Evolutionary conservation across 2,888 invertebrate genomes (phyloP).

Genomic region (Pyrochroa serraticornis): DNA sequence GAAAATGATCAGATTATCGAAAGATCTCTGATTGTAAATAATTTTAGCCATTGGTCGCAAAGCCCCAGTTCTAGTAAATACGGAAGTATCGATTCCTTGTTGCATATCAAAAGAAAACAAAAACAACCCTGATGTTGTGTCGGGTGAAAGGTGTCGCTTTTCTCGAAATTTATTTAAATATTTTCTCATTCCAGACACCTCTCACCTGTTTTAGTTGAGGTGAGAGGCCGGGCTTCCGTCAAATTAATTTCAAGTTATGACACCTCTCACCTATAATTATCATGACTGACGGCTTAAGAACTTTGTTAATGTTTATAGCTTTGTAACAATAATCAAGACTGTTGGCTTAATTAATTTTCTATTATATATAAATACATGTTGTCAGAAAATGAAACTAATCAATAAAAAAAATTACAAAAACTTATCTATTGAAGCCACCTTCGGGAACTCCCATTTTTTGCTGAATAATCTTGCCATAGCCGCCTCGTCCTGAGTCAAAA

Average conservation of each 20-base stretch:
- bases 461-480: constrained; percentile 93
- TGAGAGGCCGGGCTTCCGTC: background rate
- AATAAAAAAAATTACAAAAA: constrained; percentile 43
- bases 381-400: constrained; percentile 43
- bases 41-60: constrained; percentile 12
- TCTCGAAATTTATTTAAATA: background rate
- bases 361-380: constrained; percentile 10
- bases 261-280: background rate
- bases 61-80: constrained; percentile 43
- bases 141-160: constrained; percentile 48
- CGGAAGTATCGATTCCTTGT: constrained; percentile 51
- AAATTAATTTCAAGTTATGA: background rate
- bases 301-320: background rate
- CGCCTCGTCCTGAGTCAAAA: constrained; percentile 95
- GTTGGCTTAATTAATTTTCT: constrained; percentile 1
- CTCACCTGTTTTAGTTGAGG: constrained; percentile 11
- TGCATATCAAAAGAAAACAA: constrained; percentile 47
- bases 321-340: background rate
- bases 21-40: constrained; percentile 19
- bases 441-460: constrained; percentile 72
- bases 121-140: constrained; percentile 56
- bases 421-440: constrained; percentile 33
- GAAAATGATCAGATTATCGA: constrained; percentile 8
- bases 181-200: constrained; percentile 1
- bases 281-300: background rate